These are phyloP conservation scores for Trichopoda pennipes DNA, from an alignment of 2,888 invertebrate species.

Conservation along the genomic window DNA sequence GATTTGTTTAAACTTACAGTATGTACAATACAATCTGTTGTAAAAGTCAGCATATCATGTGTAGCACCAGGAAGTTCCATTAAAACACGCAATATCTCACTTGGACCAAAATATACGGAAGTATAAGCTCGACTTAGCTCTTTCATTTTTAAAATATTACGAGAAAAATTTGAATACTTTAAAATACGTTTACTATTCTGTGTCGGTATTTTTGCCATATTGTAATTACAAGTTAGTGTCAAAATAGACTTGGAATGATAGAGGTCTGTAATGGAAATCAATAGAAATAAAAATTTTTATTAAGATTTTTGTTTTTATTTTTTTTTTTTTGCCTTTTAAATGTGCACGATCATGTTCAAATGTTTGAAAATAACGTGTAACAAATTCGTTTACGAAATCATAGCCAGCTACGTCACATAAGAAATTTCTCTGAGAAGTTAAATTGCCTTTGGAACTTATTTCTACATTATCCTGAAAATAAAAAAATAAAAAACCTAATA, in stretches of 20 bases:
- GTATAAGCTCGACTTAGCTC: slow-evolving; percentile 71
- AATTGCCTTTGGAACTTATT: slow-evolving; percentile 69
- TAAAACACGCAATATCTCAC: slow-evolving; percentile 74
- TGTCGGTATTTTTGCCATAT: slow-evolving; percentile 65
- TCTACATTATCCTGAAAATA: slow-evolving; percentile 74
- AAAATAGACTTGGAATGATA: slow-evolving; percentile 74
- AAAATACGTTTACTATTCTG: slow-evolving; percentile 73
- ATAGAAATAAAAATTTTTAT: no score
- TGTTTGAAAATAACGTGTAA: slow-evolving; percentile 73
- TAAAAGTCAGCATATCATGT: slow-evolving; percentile 75
- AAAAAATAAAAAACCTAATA: not conserved
- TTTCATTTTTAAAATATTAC: slow-evolving; percentile 73
- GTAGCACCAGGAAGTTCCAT: slow-evolving; percentile 73
- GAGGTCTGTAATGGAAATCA: slow-evolving; percentile 57
- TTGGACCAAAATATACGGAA: slow-evolving; percentile 71
- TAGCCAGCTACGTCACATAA: slow-evolving; percentile 75
- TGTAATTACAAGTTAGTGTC: slow-evolving; percentile 75
- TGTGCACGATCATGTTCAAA: slow-evolving; percentile 73
- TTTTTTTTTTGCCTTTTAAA: slow-evolving; percentile 71
- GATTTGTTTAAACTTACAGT: slow-evolving; percentile 64
- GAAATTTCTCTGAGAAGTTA: slow-evolving; percentile 75
- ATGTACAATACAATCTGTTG: slow-evolving; percentile 70
- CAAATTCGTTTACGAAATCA: slow-evolving; percentile 75
- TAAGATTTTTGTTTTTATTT: no score
- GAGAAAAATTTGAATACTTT: slow-evolving; percentile 73